A percentile compares a stretch with the other conserved stretches of the same genome.
phyloP scores from a whole-genome alignment of 2,113 vertebrate genomes.

The Cheirogaleus medius region DNA sequence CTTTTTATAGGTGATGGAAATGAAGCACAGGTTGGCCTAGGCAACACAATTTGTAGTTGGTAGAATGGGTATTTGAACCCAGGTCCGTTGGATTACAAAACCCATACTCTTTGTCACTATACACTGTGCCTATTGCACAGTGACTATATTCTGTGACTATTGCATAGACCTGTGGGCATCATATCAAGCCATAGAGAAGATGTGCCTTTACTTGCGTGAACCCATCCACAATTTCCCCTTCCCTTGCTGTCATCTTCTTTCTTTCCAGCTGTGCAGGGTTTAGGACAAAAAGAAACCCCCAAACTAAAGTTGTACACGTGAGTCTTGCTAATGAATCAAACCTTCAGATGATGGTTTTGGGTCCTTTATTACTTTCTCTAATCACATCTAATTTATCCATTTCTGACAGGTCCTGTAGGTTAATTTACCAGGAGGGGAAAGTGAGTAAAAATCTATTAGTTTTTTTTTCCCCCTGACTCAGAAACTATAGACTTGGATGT shows the following conservation, averaged over 20 bases:
- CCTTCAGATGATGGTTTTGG: conserved; percentile 15
- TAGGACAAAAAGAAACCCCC: not conserved
- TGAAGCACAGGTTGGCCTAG: not conserved
- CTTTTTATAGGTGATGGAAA: not conserved
- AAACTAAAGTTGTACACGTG: not conserved
- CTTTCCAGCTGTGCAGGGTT: not conserved
- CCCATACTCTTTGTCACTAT: not conserved
- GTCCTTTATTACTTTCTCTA: conserved; percentile 41
- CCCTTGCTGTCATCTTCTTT: not conserved
- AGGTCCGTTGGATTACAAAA: not conserved
- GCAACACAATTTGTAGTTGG: not conserved
- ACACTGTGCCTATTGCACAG: no score
- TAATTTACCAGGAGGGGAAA: conserved; percentile 51
- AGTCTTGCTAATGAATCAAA: conserved; percentile 33
- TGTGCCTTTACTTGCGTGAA: not conserved
- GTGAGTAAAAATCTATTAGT: conserved; percentile 57
- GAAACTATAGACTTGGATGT: conserved; percentile 64
- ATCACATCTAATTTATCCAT: conserved; percentile 60
- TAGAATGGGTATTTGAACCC: not conserved
- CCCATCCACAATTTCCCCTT: not conserved
- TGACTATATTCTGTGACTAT: not conserved
- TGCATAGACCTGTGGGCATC: rapidly evolving
- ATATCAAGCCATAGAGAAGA: not conserved
- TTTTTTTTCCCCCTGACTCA: not conserved
- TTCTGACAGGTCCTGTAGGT: conserved; percentile 66